A percentile compares a stretch with the other conserved stretches of the same genome.
Evolutionary conservation across 2,888 invertebrate species (phyloP).

Genomic region (Gari tellinella): DNA sequence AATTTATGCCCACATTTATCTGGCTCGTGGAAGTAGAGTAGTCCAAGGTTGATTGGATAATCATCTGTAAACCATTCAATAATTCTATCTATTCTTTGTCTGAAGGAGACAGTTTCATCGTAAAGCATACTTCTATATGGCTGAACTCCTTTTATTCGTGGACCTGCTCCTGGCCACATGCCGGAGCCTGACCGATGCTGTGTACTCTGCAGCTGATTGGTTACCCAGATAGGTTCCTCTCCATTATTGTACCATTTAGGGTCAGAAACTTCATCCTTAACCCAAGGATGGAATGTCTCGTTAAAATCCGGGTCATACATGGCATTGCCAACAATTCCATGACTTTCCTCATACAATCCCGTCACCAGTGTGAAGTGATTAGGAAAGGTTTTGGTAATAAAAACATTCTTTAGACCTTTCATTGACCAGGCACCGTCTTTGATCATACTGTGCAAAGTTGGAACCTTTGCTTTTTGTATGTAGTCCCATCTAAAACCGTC

Average conservation of each 20-base stretch:
- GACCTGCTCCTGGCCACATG: conserved; percentile 90
- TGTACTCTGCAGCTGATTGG: conserved; percentile 86
- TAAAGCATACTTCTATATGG: conserved; percentile 66
- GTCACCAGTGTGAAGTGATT: conserved; percentile 90
- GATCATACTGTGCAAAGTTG: conserved; percentile 87
- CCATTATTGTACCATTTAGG: conserved; percentile 85
- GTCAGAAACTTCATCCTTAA: conserved; percentile 78
- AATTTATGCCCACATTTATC: conserved; percentile 88
- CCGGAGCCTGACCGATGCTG: conserved; percentile 88
- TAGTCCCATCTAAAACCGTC: conserved; percentile 91
- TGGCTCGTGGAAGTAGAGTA: conserved; percentile 90
- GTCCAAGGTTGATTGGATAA: conserved; percentile 89
- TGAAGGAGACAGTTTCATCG: conserved; percentile 71
- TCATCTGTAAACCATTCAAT: conserved; percentile 79
- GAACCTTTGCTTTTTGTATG: conserved; percentile 86
- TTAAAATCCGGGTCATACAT: conserved; percentile 86
- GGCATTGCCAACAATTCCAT: conserved; percentile 89
- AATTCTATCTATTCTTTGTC: conserved; percentile 73
- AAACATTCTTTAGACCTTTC: conserved; percentile 83
- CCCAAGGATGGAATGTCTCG: conserved; percentile 60
- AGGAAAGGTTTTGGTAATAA: conserved; percentile 89
- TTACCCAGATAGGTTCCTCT: conserved; percentile 83
- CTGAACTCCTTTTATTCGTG: conserved; percentile 76
- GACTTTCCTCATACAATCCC: conserved; percentile 87
- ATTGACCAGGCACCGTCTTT: conserved; percentile 87